These are phyloP conservation scores for Drosophila quinaria DNA, from an alignment of 2,888 invertebrate species.

Conservation along the genomic window DNA sequence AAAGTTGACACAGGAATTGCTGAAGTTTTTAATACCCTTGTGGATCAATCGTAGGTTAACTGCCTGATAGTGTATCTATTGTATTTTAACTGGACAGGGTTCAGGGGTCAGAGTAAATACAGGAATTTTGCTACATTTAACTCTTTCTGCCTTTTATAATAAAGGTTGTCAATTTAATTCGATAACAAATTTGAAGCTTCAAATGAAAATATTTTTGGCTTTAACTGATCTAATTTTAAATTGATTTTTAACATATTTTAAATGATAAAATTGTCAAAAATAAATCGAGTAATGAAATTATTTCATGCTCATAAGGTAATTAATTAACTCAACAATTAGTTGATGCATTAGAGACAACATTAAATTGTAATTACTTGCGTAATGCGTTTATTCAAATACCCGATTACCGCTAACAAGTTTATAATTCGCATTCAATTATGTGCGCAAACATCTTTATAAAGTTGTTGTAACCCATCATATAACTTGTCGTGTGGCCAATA, in stretches of 20 bases:
- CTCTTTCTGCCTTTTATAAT: no score
- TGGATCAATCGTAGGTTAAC: constrained; percentile 6
- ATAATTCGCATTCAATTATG: constrained; percentile 39
- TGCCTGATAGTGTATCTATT: neutral
- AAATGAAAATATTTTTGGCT: no score
- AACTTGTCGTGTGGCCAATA: constrained; percentile 30
- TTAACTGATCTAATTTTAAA: no score
- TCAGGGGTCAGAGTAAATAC: neutral
- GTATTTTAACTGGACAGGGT: neutral
- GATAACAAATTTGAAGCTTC: no score
- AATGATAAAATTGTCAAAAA: no score
- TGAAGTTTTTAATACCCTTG: constrained; percentile 28
- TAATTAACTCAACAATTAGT: constrained; percentile 4
- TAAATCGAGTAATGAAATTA: neutral
- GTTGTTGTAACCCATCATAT: constrained; percentile 18
- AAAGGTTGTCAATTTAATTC: no score
- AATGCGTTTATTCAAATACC: constrained; percentile 24
- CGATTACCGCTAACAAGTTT: constrained; percentile 34
- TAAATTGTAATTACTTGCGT: constrained; percentile 29
- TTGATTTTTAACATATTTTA: no score
- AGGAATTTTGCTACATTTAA: neutral
- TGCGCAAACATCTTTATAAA: constrained; percentile 37
- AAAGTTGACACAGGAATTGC: constrained; percentile 4
- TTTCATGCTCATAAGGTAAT: neutral
- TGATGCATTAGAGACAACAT: constrained; percentile 6